These are phyloP conservation scores for Barypeithes pellucidus DNA, from an alignment of 2,888 invertebrate species.

Conservation along the genomic window DNA sequence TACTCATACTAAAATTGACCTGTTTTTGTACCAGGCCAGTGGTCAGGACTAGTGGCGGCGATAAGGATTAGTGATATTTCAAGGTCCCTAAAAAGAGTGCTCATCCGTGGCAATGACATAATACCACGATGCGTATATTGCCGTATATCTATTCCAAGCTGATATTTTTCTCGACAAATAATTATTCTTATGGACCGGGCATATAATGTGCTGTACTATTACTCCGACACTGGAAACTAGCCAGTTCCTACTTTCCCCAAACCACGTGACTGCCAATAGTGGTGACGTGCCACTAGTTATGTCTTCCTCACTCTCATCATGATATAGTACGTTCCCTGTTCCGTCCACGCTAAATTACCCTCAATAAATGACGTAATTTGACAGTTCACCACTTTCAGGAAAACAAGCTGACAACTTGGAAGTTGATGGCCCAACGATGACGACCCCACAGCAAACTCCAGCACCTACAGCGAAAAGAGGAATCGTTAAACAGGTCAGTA, in stretches of 20 bases:
- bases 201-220: not conserved
- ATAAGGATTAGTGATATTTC: too few relatives aligned
- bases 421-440: conserved; percentile 72
- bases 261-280: conserved; percentile 45
- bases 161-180: too few relatives aligned
- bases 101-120: too few relatives aligned
- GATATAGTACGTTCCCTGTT: not conserved
- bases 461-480: conserved; percentile 71
- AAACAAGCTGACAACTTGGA: conserved; percentile 49
- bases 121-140: too few relatives aligned
- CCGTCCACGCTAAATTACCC: not conserved
- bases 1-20: too few relatives aligned
- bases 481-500: conserved; percentile 75
- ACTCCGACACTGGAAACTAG: not conserved
- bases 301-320: conserved; percentile 5
- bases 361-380: conserved; percentile 31
- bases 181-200: not conserved
- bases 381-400: conserved; percentile 30
- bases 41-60: too few relatives aligned
- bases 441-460: conserved; percentile 66
- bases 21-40: too few relatives aligned
- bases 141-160: too few relatives aligned
- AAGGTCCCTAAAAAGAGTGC: too few relatives aligned
- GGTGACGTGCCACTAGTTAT: conserved; percentile 28
- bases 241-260: conserved; percentile 32